Percentiles rank a stretch among this genome's conserved stretches.
These are phyloP conservation scores for Mesochorus sp. DNA, from an alignment of 2,888 invertebrate species.

Conservation along the genomic window DNA sequence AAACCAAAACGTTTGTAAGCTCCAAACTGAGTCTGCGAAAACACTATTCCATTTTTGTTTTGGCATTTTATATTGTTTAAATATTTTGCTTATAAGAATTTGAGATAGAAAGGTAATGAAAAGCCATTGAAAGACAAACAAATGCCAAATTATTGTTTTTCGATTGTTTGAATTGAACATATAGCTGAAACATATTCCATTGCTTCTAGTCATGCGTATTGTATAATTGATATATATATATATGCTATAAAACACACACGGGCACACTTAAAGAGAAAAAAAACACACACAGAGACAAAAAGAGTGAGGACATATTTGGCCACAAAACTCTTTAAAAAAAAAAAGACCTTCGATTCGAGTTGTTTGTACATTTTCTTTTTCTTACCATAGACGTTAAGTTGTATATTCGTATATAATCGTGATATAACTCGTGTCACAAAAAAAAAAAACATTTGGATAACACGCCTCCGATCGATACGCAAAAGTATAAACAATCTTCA, in stretches of 20 bases:
- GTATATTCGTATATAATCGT: constrained; percentile 64
- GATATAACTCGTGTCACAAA: constrained; percentile 56
- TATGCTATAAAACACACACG: constrained; percentile 45
- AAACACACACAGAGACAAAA: constrained; percentile 14
- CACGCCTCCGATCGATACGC: constrained; percentile 38
- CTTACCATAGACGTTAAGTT: constrained; percentile 60
- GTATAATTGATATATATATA: neutral
- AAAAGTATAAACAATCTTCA: neutral
- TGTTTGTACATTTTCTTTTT: constrained; percentile 61
- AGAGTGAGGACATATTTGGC: neutral
- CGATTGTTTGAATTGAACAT: constrained; percentile 24
- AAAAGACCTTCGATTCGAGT: constrained; percentile 53
- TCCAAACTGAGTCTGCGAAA: no score
- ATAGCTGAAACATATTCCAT: constrained; percentile 40
- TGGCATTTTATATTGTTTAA: constrained; percentile 6
- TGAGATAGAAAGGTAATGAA: neutral
- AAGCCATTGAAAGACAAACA: constrained; percentile 28
- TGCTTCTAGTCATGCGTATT: constrained; percentile 57
- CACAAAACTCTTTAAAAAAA: constrained; percentile 9
- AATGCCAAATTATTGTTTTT: constrained; percentile 55
- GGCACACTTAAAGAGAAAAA: no score
- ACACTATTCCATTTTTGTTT: neutral
- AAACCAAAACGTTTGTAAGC: no score
- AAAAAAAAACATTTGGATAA: constrained; percentile 50
- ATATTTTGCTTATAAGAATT: constrained; percentile 13